Evolutionary conservation across 2,888 invertebrate species (phyloP), one percentile per base, ranked within the genome.

Genomic region (Apotomis capreana): DNA sequence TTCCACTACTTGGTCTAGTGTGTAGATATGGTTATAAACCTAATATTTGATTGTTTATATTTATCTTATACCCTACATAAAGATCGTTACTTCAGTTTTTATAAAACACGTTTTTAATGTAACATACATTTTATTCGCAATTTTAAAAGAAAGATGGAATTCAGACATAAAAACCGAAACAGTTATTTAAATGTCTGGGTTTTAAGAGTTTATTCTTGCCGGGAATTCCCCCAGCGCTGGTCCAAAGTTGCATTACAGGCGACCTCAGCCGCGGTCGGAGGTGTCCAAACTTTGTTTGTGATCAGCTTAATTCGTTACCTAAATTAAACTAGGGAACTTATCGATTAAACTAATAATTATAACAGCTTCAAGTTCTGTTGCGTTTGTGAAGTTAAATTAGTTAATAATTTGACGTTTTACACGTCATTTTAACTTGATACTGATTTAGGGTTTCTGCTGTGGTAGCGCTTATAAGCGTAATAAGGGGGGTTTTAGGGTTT

Each of bases 281-380:
- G 72, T 72, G 72, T 72, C 73, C 44, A 65, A 69, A 73, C 73
- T 73, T 73, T 15, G 40, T 69, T 69, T 55, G 49, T n/a, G 55
- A 69, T 65, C 68, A 54, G 64, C 64, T 65, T 55, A 61, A 69
- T 61, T 68, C 60, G 73, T 57, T 59, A 60, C 54, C n/a, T 5
- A 52, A 60, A 61, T 60, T 60, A 40, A 60, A 44, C 51, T 69
- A n/a, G 26, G 37, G n/a, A 64, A 40, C 58, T 59, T 13, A 36
- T 40, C 51, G 37, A 44, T 64, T 59, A 26, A 64, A 52, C 36
- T 40, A 55, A 61, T 55, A 55, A 68, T 59, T 46, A 49, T n/a
- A 26, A 46, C n/a, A 61, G 54, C 59, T 40, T 13, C 3, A 55
- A 10, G 12, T 26, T 15, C 15, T 5, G 51, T 8, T 37, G 6